A percentile compares a stretch with the other conserved stretches of the same genome.
phyloP scores from a whole-genome alignment of 2,113 vertebrate genomes.

The Procavia capensis region DNA sequence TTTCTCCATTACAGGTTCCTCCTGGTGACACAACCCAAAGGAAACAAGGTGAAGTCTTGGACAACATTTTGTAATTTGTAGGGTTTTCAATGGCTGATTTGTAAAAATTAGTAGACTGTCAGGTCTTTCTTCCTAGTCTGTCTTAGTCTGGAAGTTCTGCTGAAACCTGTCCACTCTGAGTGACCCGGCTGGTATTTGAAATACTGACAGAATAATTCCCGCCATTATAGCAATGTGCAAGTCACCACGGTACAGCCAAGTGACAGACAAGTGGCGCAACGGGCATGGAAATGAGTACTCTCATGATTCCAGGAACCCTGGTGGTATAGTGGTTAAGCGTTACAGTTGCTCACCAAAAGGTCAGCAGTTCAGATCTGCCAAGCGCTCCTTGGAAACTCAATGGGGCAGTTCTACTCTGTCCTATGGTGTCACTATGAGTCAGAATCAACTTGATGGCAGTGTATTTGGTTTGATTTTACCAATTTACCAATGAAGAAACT shows the following conservation, averaged over 20 bases:
- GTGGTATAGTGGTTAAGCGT: no score
- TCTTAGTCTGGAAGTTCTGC: neutral
- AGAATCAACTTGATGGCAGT: no score
- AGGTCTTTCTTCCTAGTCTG: neutral
- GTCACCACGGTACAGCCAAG: neutral
- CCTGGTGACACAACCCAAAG: neutral
- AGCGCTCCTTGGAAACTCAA: no score
- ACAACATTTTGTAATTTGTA: neutral
- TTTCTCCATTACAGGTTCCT: neutral
- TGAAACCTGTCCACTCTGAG: neutral
- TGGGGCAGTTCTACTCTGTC: no score
- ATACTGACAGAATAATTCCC: neutral
- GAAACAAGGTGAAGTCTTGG: neutral
- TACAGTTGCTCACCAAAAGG: no score
- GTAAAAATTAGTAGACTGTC: neutral
- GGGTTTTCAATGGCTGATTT: neutral
- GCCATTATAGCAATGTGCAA: neutral
- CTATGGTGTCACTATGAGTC: no score
- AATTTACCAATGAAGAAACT: neutral
- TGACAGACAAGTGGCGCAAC: neutral
- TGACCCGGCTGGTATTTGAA: neutral
- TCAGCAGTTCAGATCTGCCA: no score
- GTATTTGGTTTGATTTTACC: no score
- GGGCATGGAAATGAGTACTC: neutral
- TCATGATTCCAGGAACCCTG: no score